Evolutionary conservation across 2,797 vertebrate species (phyloP), one percentile per base, ranked within the genome.

Genomic region (Rhinella marina): DNA sequence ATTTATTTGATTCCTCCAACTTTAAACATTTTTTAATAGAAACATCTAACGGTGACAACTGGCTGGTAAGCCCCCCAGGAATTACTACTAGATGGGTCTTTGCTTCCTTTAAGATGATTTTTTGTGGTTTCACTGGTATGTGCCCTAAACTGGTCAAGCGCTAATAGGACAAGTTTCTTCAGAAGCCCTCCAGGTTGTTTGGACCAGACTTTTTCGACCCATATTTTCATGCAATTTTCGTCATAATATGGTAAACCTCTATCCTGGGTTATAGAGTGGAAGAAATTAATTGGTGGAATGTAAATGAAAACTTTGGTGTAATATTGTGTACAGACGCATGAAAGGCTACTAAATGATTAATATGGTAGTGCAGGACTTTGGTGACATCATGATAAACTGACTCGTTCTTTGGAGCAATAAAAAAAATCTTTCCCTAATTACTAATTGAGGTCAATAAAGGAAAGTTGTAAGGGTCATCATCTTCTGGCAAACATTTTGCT

Each of bases 271-370:
- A 21, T 21, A 73, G 27, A 75, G 50, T 50, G 41, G 1, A 5
- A 75, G 41, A 75, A 75, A 75, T 75, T 75, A 50, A 75, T 50
- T 23, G 50, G 41, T 23, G 19, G 11, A 50, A n/a, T 57, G 54
- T 57, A 29, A 25, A 48, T n/a, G 32, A 77, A 90, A 52, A 61
- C n/a, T 76, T 61, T 48, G 25, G n/a, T 56, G 56, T 89, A 87
- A 41, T n/a, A n/a, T n/a, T n/a, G 13, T 79, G 82, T 6, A 7
- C 7, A 90, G 68, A 54, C 78, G 54, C 13, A 56, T 72, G 10
- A 9, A 79, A 82, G 87, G 29, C 50, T 16, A 56, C 76, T 88
- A 73, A 90, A 81, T 54, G 70, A 90, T 90, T 75, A 12, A 13
- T 78, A 50, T 21, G 81, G 82, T 41, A 56, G 48, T 19, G 75